Base-by-base conservation (phyloP, 2,797 vertebrate species). In the Mus caroli region DNA sequence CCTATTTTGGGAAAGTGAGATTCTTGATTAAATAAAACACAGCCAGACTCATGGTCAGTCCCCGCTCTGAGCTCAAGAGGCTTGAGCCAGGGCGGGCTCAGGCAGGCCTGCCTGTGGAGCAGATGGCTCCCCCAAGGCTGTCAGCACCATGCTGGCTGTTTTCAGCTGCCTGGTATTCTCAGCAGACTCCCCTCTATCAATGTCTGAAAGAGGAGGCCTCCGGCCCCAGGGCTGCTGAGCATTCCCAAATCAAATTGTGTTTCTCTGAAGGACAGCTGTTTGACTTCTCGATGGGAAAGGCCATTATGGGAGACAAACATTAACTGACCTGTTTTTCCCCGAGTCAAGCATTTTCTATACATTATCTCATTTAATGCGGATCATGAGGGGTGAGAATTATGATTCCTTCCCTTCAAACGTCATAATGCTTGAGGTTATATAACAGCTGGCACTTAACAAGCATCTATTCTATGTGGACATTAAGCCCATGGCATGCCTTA, bases 1-100 rank as follows among this genome's bases (percentile, higher is more conserved):
- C 97, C 97, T 98, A 97, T 98, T 98, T 98, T 97, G 97, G 97
- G 97, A 98, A 97, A 97, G 96, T 97, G 97, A 94, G 97, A 96
- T 96, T 96, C 94, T 90, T 96, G 94, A 91, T 96, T 96, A 96
- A 97, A 96, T 95, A 93, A 97, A 95, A 82, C 95, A 97, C 79
- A 90, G 97, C 60, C 43, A 75, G 88, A 80, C 94, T 96, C 9
- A 2, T 52, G 82, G 94, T 96, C 96, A 88, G 92, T 91, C 84
- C 86, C 92, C 82, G 86, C 82, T 79, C 83, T 31, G 73, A 80
- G 92, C 94, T 90, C 76, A 19, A 50, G 92, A 92, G 92, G 46
- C 46, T 46, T 9, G 46, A 95, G 92, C 89, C 92, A 37, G 52
- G 67, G 80, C 89, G 60, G 92, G 93, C 64, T 37, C 76, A 54